Evolutionary conservation across 2,888 invertebrate genomes (phyloP), one percentile per base, ranked within the genome.

Genomic region (Escarpia spicata): DNA sequence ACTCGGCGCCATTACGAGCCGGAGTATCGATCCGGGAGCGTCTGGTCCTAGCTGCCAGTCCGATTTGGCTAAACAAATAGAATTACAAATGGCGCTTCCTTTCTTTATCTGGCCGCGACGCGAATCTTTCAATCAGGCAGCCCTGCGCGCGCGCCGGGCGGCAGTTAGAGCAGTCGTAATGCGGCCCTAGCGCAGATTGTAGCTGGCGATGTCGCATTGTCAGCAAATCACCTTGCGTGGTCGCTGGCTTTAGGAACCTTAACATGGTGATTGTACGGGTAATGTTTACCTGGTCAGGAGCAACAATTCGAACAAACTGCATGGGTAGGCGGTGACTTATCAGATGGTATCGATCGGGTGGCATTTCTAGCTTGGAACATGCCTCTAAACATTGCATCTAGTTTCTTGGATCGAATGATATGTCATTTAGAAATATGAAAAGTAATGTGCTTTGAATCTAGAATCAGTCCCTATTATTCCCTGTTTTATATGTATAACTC

Each of bases 1-100:
- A 26, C 19, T 75, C 75, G 75, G 26, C n/a, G 75, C 75, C 75
- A 26, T 75, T 75, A 75, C 75, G 26, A 75, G 19, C 75, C 19
- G 26, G 19, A 3, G 75, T 75, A 75, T 75, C 75, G 75, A 75
- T 75, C 75, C 75, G 75, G n/a, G 75, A 26, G 19, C 75, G 75
- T 75, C 75, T 75, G 75, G 75, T 75, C 6, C 75, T 75, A 52
- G 52, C 52, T 75, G 75, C 75, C 19, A 75, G 75, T 75, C 75
- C 75, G 75, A 75, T 26, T 75, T n/a, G 75, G n/a, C 75, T 75
- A 75, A 75, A 75, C 75, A 75, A 75, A 75, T 75, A 75, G 75
- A 75, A 75, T 75, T 75, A 75, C 75, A 75, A 75, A 26, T 75
- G 19, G 75, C 75, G 75, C 75, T 75, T 75, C 75, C 75, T 75